Evolutionary conservation across 53 echinoderm and acorn worm genomes (phyloP).

Genomic region (Actinopyga echinites): DNA sequence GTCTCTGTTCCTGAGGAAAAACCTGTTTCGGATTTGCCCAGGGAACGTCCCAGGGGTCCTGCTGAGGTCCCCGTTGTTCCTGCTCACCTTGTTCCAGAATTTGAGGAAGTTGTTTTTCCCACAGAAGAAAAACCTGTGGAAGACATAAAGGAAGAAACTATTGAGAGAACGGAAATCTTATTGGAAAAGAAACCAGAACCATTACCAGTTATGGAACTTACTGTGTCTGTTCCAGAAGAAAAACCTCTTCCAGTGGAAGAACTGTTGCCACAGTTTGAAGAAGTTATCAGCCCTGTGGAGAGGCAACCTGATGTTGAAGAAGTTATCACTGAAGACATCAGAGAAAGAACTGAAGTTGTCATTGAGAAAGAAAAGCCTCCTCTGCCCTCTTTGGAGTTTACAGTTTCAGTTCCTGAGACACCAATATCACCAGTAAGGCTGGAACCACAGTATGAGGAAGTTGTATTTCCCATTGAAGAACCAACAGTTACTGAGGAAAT

Average conservation of each 20-base stretch:
- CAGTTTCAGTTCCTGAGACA: conserved; percentile 54
- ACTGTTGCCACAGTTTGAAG: conserved; percentile 49
- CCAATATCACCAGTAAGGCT: conserved; percentile 18
- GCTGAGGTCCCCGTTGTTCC: conserved; percentile 42
- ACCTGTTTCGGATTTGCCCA: not conserved
- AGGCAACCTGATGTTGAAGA: conserved; percentile 40
- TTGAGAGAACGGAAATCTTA: conserved; percentile 40
- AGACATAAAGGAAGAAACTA: conserved; percentile 41
- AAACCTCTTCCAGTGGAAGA: conserved; percentile 44
- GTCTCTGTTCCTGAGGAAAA: conserved; percentile 55
- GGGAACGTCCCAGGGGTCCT: conserved; percentile 52
- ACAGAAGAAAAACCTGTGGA: conserved; percentile 64
- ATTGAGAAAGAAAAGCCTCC: conserved; percentile 60
- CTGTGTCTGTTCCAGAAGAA: conserved; percentile 47
- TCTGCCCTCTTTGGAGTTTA: conserved; percentile 59
- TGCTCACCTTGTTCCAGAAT: conserved; percentile 59
- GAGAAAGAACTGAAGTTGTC: conserved; percentile 66
- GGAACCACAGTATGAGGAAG: conserved; percentile 63
- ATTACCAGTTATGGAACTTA: conserved; percentile 60
- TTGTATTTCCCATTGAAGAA: conserved; percentile 49
- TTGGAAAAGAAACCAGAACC: conserved; percentile 49
- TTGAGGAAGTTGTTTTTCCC: conserved; percentile 76
- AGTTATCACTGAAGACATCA: conserved; percentile 42
- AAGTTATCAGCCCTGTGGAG: conserved; percentile 60
- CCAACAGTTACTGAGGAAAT: conserved; percentile 27